Evolutionary conservation across 2,797 vertebrate genomes (phyloP), one percentile per base, ranked within the genome.

Genomic region (Gouania willdenowi): DNA sequence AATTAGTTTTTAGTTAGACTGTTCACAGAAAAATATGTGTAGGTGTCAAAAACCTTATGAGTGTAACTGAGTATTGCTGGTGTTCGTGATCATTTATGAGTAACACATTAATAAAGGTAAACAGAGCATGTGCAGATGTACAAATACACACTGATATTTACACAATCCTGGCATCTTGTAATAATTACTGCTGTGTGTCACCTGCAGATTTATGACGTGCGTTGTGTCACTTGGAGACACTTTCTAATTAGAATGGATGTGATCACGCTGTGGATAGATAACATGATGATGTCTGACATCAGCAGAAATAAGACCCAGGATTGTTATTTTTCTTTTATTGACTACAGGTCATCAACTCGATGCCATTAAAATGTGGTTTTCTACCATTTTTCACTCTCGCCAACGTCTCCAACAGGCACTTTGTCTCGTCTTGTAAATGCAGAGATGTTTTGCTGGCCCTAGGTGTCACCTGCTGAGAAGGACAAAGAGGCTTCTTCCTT

Each of bases 211-310:
- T 61, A 40, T 43, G 53, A 55, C 39, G 28, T 16, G 37, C 34
- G 39, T 58, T 44, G 41, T 59, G 59, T 67, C 65, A 64, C 46
- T 38, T 10, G 6, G 34, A 51, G 43, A 7, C 1, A 9, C 55
- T 53, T 45, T 65, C 52, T 65, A 63, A 70, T 48, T 47, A 76
- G 42, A 46, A 61, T 3, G 10, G 53, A 61, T 61, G 47, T 24
- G 45, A 59, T 38, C 1, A 2, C 4, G 11, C 31, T 40, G 13
- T 4, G 35, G 36, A 40, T 54, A 33, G 67, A 57, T 10, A 65
- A 54, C 12, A 18, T 40, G 58, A 56, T 64, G 55, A 61, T 31
- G 50, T 32, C 40, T 54, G 62, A 33, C 48, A 42, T 57, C 33
- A 47, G 43, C 21, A 25, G n/a, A 7, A 48, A 58, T 52, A 28